Evolutionary conservation across 2,113 vertebrate species (phyloP).

Genomic region (Cariama cristata): DNA sequence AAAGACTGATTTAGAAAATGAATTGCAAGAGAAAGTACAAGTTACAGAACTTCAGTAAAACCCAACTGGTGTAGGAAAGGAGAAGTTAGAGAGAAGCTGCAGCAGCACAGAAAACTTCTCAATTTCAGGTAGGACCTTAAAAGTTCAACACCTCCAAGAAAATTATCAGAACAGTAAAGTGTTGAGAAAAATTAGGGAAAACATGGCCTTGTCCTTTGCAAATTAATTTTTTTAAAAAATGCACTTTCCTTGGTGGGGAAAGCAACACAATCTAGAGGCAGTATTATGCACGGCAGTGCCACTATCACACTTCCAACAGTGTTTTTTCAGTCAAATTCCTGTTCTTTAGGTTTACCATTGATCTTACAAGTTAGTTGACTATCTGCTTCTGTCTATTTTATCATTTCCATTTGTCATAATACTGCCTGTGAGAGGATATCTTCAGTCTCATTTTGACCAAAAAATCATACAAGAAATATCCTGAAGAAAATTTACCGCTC

Average conservation of each 20-base stretch:
- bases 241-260: neutral
- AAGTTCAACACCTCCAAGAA: neutral
- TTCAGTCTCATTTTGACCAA: neutral
- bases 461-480: neutral
- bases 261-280: neutral
- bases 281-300: neutral
- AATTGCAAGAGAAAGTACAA: neutral
- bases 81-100: neutral
- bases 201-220: neutral
- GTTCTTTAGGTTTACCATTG: neutral
- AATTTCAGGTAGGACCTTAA: neutral
- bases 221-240: neutral
- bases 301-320: too few species aligned
- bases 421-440: neutral
- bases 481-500: neutral
- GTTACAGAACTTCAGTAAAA: neutral
- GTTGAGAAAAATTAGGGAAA: neutral
- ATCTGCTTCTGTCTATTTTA: neutral
- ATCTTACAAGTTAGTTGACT: neutral
- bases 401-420: neutral
- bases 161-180: neutral
- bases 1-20: neutral
- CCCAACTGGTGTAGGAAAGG: neutral
- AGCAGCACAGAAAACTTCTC: neutral
- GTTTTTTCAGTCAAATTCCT: neutral